Evolutionary conservation across 1,140 invertebrate species (phyloP), one percentile per base, ranked within the genome.

Genomic region (Orussus abietinus): DNA sequence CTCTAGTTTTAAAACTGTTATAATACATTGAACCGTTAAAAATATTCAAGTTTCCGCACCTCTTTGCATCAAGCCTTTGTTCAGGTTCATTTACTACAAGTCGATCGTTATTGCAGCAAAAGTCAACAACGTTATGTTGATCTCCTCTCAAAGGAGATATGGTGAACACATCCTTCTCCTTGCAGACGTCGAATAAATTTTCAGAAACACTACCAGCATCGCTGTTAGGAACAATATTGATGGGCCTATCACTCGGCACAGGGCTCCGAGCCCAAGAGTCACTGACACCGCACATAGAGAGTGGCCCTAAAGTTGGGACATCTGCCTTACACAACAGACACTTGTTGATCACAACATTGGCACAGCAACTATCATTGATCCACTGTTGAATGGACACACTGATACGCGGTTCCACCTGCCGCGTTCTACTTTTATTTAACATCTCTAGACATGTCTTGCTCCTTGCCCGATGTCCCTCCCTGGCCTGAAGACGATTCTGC

Each of bases 311-410:
- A n/a, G 25, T 34, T 7, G 30, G 15, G n/a, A 34, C 17, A 1
- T 42, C 33, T 33, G 53, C 60, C 11, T 55, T 55, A 26, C 66
- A 67, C 3, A 60, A 15, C 3, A 57, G 41, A 50, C 69, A 72
- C 34, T 72, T 72, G 34, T 72, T 72, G 38, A 62, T 67, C 4
- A 64, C 53, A 13, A 66, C 41, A 9, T 63, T 55, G 0, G 64
- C 57, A 31, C 68, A 72, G 20, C 69, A 75, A 42, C 64, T 71
- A n/a, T 59, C 55, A 26, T 75, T 75, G n/a, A 65, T 64, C 72
- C 73, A 74, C 6, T 57, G 51, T 14, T 68, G 54, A 36, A 64
- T 43, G 1, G 55, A 58, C 19, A 58, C 19, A 18, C 52, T 67
- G 1, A 57, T 29, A 5, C 38, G 35, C 11, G 47, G 47, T 22